phyloP scores from a whole-genome alignment of 2,888 invertebrate species.

The Ptilodon capucinus region DNA sequence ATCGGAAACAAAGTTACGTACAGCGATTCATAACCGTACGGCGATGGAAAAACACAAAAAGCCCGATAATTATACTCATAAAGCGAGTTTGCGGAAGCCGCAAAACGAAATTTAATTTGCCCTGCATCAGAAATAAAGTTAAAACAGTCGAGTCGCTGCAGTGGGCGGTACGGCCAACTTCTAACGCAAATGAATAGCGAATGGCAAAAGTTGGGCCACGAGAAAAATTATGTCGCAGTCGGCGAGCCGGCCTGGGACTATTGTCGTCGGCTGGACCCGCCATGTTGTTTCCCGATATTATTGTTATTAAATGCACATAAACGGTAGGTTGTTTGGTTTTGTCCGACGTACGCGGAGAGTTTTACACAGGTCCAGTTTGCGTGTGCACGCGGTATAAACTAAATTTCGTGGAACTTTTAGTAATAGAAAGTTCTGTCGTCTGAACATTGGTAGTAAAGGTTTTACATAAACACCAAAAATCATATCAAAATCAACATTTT shows the following conservation, averaged over 20 bases:
- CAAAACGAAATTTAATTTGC: conserved; percentile 83
- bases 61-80: conserved; percentile 73
- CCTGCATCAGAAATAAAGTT: conserved; percentile 83
- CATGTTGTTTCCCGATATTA: conserved; percentile 64
- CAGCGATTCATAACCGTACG: conserved; percentile 61
- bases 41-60: conserved; percentile 51
- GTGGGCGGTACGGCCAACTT: conserved; percentile 77
- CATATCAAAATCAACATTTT: too few species aligned
- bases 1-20: conserved; percentile 56
- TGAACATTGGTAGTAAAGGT: too few species aligned
- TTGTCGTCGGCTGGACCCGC: conserved; percentile 58
- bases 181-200: conserved; percentile 83
- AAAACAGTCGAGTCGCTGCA: conserved; percentile 81
- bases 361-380: conserved; percentile 18
- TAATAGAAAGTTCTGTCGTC: too few species aligned
- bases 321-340: conserved; percentile 42
- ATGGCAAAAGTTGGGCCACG: conserved; percentile 79
- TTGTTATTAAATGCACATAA: conserved; percentile 69
- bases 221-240: conserved; percentile 80
- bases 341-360: conserved; percentile 21
- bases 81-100: conserved; percentile 79
- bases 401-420: conserved; percentile 13
- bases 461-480: too few species aligned
- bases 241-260: conserved; percentile 53
- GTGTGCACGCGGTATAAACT: conserved; percentile 18